phyloP scores from a whole-genome alignment of 2,797 vertebrate genomes.

The Tiaroga cobitis region DNA sequence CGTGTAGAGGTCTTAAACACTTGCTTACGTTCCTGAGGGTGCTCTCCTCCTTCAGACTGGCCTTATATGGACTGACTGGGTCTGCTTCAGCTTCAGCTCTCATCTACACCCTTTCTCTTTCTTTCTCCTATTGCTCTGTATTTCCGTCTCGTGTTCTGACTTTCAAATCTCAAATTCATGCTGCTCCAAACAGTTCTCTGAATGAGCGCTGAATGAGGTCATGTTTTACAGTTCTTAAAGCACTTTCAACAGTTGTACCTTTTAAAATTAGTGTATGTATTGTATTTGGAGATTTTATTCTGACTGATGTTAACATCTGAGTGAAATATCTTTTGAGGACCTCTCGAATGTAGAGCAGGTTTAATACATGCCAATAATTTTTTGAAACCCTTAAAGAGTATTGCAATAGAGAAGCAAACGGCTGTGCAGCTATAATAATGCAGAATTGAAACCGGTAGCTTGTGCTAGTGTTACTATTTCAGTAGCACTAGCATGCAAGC shows the following conservation, averaged over 20 bases:
- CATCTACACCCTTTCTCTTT: conserved; percentile 1
- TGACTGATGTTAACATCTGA: background rate
- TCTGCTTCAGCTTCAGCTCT: conserved; percentile 43
- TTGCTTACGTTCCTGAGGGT: conserved; percentile 52
- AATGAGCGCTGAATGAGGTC: background rate
- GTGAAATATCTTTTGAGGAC: background rate
- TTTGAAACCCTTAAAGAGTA: background rate
- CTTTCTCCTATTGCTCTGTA: conserved; percentile 20
- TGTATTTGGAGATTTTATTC: background rate
- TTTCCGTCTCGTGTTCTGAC: background rate
- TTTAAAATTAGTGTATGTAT: background rate
- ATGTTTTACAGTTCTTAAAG: conserved; percentile 12
- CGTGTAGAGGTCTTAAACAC: conserved; percentile 38
- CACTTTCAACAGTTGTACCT: background rate
- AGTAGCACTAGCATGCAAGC: background rate
- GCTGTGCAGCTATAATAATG: background rate
- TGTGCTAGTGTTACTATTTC: background rate
- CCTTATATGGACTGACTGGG: conserved; percentile 61
- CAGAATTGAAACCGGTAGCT: background rate
- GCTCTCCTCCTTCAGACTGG: conserved; percentile 56
- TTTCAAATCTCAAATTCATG: background rate
- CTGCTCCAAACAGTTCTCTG: background rate
- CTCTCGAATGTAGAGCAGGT: background rate
- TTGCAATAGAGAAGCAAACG: background rate
- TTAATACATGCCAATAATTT: background rate